Evolutionary conservation across 2,113 vertebrate genomes (phyloP).

Genomic region (Ceuthmochares aereus): DNA sequence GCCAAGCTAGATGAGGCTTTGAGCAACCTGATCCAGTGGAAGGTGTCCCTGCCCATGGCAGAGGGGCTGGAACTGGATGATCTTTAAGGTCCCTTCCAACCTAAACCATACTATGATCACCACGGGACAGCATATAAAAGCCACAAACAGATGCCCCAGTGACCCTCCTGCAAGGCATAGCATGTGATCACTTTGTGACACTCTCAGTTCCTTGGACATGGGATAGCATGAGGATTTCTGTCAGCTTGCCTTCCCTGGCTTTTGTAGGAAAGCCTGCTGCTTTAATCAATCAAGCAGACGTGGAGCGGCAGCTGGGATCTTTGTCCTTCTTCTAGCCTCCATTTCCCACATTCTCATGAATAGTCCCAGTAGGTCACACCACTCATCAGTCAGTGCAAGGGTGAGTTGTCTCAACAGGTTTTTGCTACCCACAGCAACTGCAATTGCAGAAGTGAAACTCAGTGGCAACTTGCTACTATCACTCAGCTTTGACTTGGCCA

Average conservation of each 20-base stretch:
- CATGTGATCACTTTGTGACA: not conserved
- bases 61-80: too few relatives aligned
- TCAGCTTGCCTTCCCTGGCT: not conserved
- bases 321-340: not conserved
- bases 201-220: not conserved
- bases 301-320: not conserved
- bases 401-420: not conserved
- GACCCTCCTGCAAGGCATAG: not conserved
- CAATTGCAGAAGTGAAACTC: not conserved
- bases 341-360: not conserved
- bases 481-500: not conserved
- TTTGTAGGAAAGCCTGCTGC: not conserved
- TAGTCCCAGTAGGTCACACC: not conserved
- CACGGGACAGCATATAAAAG: not conserved
- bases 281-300: not conserved
- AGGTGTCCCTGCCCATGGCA: too few relatives aligned
- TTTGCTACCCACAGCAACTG: not conserved
- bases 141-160: not conserved
- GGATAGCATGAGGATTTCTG: not conserved
- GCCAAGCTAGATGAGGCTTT: too few relatives aligned
- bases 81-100: too few relatives aligned
- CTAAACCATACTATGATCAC: not conserved
- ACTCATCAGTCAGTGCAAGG: not conserved
- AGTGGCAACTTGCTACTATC: not conserved
- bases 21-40: too few relatives aligned